Percentiles rank a stretch among this genome's conserved stretches.
phyloP scores from a whole-genome alignment of 2,797 vertebrate genomes.

The Champsocephalus gunnari region DNA sequence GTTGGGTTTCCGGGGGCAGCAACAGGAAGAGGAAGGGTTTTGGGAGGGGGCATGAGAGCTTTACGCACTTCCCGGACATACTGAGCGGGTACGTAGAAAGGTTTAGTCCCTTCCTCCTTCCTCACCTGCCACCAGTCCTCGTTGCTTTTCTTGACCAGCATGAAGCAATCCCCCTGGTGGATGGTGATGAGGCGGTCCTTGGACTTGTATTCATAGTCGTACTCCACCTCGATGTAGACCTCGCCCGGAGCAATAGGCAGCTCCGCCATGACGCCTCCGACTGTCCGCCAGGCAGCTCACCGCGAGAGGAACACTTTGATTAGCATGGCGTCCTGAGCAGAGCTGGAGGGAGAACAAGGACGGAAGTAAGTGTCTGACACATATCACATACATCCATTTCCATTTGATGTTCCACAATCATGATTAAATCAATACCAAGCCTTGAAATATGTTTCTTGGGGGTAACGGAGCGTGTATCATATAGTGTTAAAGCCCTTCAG shows the following conservation, averaged over 20 bases:
- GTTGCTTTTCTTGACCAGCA: constrained; percentile 95
- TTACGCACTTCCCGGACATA: constrained; percentile 95
- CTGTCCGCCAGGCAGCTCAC: constrained; percentile 59
- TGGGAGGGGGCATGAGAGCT: constrained; percentile 94
- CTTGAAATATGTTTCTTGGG: not conserved
- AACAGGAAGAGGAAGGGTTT: constrained; percentile 65
- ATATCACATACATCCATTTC: not conserved
- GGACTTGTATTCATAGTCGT: constrained; percentile 94
- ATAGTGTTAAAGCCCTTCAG: not conserved
- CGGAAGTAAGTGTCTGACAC: constrained; percentile 4
- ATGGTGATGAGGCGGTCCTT: constrained; percentile 93
- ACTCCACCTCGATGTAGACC: constrained; percentile 94
- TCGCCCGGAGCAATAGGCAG: constrained; percentile 86
- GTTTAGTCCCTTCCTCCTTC: constrained; percentile 89
- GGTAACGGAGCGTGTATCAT: not conserved
- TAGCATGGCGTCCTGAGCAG: constrained; percentile 58
- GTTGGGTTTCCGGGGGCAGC: constrained; percentile 7
- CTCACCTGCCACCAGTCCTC: constrained; percentile 98
- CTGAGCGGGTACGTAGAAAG: constrained; percentile 96
- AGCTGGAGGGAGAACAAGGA: constrained; percentile 32
- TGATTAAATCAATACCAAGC: not conserved
- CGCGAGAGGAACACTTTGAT: constrained; percentile 19
- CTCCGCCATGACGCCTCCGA: constrained; percentile 89
- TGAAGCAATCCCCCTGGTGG: constrained; percentile 93
- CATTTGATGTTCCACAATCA: not conserved